Conservation (phyloP, 92 coral and sea anemone species). For the Parazoanthus swiftii region DNA sequence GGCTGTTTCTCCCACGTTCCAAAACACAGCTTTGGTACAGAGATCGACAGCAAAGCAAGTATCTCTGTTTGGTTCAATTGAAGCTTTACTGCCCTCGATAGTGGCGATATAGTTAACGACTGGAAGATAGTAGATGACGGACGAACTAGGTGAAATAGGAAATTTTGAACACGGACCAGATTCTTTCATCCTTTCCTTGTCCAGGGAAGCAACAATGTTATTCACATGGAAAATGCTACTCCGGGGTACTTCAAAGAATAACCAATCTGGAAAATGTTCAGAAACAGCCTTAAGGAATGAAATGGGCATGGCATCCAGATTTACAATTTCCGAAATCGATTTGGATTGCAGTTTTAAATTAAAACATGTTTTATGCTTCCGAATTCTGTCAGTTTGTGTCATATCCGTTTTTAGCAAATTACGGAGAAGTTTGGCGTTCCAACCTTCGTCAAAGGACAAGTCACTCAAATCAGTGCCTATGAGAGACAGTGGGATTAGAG, state of each 20-base stretch:
- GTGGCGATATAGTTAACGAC: conserved; percentile 10
- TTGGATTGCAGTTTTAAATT: not conserved
- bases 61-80: not conserved
- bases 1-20: conserved; percentile 10
- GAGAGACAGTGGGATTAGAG: conserved; percentile 47
- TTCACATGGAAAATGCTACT: conserved; percentile 31
- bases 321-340: conserved; percentile 27
- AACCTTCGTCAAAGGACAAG: not conserved
- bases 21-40: conserved; percentile 36
- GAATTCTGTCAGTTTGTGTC: not conserved
- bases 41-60: conserved; percentile 42
- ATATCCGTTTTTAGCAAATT: not conserved
- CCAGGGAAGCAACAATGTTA: conserved; percentile 35
- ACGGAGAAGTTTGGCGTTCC: not conserved
- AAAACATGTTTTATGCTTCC: not conserved
- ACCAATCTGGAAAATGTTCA: conserved; percentile 40
- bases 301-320: conserved; percentile 18
- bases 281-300: conserved; percentile 46
- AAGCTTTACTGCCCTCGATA: conserved; percentile 16
- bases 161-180: conserved; percentile 37
- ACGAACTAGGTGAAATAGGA: not conserved
- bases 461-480: conserved; percentile 41
- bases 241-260: conserved; percentile 1
- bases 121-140: conserved; percentile 32
- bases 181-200: not conserved